These are phyloP conservation scores for Hyles vespertilio DNA, from an alignment of 1,140 invertebrate genomes.

Conservation along the genomic window DNA sequence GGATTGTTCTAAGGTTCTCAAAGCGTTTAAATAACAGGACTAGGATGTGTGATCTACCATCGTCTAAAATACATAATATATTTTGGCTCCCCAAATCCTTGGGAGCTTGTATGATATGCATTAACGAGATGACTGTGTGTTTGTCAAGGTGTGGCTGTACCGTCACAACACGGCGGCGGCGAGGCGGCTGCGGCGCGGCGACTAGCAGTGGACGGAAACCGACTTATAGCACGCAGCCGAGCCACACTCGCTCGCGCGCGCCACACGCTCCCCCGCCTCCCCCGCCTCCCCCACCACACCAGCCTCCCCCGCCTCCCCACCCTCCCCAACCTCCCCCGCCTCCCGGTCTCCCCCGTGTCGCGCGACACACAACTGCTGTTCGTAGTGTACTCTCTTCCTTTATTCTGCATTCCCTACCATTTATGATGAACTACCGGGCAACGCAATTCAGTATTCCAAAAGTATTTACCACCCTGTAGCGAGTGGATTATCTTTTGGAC, in stretches of 20 bases:
- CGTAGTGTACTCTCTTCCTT: slow-evolving; percentile 14
- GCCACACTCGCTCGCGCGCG: slow-evolving; percentile 12
- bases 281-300: background rate
- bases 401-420: slow-evolving; percentile 21
- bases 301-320: background rate
- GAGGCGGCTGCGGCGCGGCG: slow-evolving; percentile 77
- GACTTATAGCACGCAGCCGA: slow-evolving; percentile 66
- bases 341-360: background rate
- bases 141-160: slow-evolving; percentile 79
- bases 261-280: background rate
- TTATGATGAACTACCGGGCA: slow-evolving; percentile 21
- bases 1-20: no score
- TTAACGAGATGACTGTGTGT: background rate
- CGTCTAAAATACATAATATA: no score
- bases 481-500: background rate
- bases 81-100: no score
- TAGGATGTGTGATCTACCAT: no score
- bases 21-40: no score
- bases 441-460: background rate
- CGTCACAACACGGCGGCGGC: slow-evolving; percentile 78
- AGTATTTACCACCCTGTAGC: background rate
- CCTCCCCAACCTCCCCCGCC: slow-evolving; percentile 9
- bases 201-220: slow-evolving; percentile 79
- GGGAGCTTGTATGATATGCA: no score
- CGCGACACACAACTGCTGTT: background rate